phyloP scores from a whole-genome alignment of 2,113 vertebrate species.

The Chaetops frenatus region DNA sequence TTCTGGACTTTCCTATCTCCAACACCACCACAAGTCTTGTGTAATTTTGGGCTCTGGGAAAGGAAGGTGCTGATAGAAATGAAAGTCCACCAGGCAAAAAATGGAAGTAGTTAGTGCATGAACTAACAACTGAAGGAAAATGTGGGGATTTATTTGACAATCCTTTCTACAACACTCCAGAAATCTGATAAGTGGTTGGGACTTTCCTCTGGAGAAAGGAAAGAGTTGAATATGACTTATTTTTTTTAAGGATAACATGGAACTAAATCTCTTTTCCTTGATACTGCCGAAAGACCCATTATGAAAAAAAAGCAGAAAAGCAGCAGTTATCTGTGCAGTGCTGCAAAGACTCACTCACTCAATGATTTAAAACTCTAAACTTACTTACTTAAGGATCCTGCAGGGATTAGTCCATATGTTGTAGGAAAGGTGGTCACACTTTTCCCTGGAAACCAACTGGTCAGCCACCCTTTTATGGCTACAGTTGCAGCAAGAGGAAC shows the following conservation, averaged over 20 bases:
- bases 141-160: background rate
- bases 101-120: background rate
- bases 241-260: background rate
- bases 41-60: background rate
- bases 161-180: background rate
- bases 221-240: background rate
- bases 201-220: background rate
- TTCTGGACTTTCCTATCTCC: background rate
- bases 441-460: conserved; percentile 39
- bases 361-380: background rate
- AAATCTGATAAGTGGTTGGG: background rate
- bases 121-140: background rate
- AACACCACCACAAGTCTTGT: background rate
- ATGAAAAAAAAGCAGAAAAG: background rate
- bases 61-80: background rate
- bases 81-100: background rate
- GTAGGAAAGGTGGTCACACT: background rate
- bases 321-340: background rate
- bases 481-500: background rate
- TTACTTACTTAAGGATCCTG: background rate
- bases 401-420: background rate
- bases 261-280: background rate
- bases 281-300: background rate
- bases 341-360: background rate
- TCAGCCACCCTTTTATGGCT: conserved; percentile 53